These are phyloP conservation scores for Procambarus virginalis DNA, from an alignment of 1,140 invertebrate genomes.

Conservation along the genomic window DNA sequence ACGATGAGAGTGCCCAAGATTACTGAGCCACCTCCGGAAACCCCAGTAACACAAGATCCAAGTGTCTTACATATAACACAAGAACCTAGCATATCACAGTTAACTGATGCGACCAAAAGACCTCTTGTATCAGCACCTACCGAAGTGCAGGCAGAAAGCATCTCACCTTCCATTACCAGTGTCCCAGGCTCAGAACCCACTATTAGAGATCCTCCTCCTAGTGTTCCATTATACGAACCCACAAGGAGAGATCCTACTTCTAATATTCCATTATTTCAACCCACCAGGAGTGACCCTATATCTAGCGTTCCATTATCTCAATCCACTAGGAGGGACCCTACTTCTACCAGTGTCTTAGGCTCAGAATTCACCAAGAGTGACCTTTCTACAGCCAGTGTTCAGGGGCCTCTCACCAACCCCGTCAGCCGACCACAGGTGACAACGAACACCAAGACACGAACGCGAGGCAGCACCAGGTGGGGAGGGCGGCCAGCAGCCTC, in stretches of 20 bases:
- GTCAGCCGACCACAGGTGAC: background rate
- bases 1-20: constrained; percentile 33
- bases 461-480: background rate
- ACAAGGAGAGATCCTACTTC: background rate
- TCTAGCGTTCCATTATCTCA: no score
- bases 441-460: background rate
- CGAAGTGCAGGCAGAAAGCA: background rate
- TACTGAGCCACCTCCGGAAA: constrained; percentile 13
- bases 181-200: background rate
- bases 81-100: background rate
- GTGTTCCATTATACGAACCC: background rate
- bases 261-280: background rate
- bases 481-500: background rate
- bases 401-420: background rate
- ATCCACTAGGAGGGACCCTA: background rate
- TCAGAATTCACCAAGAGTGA: background rate
- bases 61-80: constrained; percentile 76
- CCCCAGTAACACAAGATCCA: constrained; percentile 79
- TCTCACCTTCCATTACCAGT: background rate
- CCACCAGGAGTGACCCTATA: background rate
- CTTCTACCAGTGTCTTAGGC: background rate
- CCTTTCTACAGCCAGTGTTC: no score
- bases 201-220: background rate
- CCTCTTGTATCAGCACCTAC: background rate
- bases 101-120: background rate